These are phyloP conservation scores for Oophaga pumilio DNA, from an alignment of 2,113 vertebrate species.

Conservation along the genomic window DNA sequence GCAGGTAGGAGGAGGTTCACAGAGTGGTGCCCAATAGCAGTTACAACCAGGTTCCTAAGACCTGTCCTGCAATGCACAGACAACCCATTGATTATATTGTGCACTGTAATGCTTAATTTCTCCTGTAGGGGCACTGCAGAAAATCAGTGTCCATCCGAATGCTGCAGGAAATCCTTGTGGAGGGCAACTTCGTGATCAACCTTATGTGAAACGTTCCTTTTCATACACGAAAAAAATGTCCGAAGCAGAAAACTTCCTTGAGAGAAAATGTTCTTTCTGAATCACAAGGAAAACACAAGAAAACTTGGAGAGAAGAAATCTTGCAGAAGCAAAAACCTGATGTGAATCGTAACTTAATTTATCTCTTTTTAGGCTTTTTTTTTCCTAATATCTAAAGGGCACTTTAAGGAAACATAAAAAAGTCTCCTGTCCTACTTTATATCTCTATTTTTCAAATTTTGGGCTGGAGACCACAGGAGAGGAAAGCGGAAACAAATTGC, in stretches of 20 bases:
- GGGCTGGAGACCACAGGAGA: neutral
- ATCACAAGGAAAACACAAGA: neutral
- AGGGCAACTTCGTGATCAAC: neutral
- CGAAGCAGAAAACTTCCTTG: neutral
- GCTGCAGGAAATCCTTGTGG: too few relatives aligned
- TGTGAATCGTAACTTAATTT: neutral
- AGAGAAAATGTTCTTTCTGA: neutral
- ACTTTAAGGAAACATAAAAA: conserved; percentile 16
- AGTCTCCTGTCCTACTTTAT: neutral
- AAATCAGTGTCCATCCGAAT: neutral
- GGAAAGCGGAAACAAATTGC: neutral
- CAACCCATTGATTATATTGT: neutral
- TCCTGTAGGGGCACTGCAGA: neutral
- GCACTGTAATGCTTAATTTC: neutral
- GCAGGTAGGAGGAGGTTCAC: too few relatives aligned
- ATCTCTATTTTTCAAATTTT: neutral
- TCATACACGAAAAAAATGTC: neutral
- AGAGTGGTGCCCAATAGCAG: too few relatives aligned
- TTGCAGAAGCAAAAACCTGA: neutral
- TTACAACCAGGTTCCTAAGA: too few relatives aligned
- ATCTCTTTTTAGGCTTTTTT: neutral
- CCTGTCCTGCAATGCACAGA: neutral
- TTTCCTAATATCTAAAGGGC: neutral
- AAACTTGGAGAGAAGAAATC: neutral
- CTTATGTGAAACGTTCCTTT: neutral